Evolutionary conservation across 2,888 invertebrate genomes (phyloP).

Genomic region (Dione juno): DNA sequence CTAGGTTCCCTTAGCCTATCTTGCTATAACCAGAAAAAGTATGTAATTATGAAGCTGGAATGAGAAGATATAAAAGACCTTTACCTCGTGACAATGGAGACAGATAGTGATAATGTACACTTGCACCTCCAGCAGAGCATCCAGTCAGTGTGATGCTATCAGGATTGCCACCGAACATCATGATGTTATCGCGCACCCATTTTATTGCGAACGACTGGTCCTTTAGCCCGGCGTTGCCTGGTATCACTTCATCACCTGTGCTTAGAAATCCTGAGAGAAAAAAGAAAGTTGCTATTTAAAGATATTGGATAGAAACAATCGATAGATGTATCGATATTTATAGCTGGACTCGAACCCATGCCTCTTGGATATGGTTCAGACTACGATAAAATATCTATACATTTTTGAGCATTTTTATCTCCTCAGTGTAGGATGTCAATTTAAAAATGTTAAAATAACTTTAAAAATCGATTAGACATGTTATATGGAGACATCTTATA

Average conservation of each 20-base stretch:
- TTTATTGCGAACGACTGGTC: constrained; percentile 88
- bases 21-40: no score
- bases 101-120: constrained; percentile 88
- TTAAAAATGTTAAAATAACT: no score
- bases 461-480: no score
- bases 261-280: constrained; percentile 87
- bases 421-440: no score
- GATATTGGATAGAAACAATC: not conserved
- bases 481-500: no score
- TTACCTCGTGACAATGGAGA: constrained; percentile 85
- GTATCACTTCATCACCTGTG: constrained; percentile 86
- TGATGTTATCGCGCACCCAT: constrained; percentile 88
- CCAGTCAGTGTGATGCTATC: constrained; percentile 87
- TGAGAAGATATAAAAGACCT: not conserved
- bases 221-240: constrained; percentile 89
- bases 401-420: no score
- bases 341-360: no score
- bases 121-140: constrained; percentile 89
- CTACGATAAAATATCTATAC: no score
- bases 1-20: no score
- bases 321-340: not conserved
- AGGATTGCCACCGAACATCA: constrained; percentile 88
- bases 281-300: not conserved
- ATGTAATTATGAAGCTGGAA: no score
- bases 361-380: no score